Percentiles rank a stretch among this genome's conserved stretches.
Evolutionary conservation across 2,888 invertebrate genomes (phyloP).

Genomic region (Eurytoma californica): DNA sequence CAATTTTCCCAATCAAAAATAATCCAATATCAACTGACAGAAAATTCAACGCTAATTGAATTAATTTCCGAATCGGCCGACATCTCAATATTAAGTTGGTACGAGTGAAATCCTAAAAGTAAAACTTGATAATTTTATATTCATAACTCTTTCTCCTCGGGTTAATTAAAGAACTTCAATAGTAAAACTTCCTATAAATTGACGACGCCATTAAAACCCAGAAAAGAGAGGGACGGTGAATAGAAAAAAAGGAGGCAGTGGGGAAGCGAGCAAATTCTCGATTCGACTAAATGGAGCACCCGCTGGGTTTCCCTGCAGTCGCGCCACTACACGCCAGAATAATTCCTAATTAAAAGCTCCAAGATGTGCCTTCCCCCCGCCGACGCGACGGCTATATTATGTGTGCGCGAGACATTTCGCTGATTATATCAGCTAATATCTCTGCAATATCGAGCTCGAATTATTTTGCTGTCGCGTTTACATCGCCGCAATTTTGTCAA

Average conservation of each 20-base stretch:
- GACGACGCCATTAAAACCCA: background rate
- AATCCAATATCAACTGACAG: no score
- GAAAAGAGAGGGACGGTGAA: background rate
- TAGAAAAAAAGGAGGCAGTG: background rate
- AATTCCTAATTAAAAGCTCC: constrained; percentile 36
- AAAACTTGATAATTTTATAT: no score
- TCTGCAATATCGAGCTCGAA: constrained; percentile 2
- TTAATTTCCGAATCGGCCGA: no score
- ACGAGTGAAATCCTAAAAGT: no score
- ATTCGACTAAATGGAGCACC: background rate
- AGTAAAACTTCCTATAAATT: no score
- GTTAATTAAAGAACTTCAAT: constrained; percentile 4
- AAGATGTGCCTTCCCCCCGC: background rate
- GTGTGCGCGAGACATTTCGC: background rate
- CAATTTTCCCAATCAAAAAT: no score
- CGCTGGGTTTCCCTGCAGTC: background rate
- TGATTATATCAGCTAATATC: constrained; percentile 30
- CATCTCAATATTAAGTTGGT: no score
- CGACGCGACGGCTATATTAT: background rate
- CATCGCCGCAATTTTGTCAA: no score
- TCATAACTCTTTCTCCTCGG: background rate
- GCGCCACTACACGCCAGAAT: constrained; percentile 1
- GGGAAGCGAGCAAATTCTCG: background rate
- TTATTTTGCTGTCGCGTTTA: background rate
- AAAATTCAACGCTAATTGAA: no score